Percentiles rank a stretch among this genome's conserved stretches.
Conservation (phyloP, 2,113 vertebrate species). For the Lepus europaeus region DNA sequence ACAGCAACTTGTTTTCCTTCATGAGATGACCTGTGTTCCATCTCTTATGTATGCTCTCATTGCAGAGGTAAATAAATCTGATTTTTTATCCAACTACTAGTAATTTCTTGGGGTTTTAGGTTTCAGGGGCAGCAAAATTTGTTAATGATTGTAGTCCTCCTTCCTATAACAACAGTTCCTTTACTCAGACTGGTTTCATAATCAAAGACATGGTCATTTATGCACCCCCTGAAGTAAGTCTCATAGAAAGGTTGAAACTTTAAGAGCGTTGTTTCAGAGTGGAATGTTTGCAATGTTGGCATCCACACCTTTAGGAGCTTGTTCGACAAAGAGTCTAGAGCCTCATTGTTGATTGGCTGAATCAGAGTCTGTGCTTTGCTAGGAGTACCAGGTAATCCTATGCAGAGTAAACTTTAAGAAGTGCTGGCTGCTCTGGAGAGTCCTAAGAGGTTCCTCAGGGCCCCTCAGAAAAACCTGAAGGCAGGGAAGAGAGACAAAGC, state of each 20-base stretch:
- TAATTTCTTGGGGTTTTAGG: not conserved
- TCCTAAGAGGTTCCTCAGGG: not conserved
- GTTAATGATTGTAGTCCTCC: not conserved
- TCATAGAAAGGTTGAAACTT: not conserved
- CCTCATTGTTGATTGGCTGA: not conserved
- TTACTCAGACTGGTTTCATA: not conserved
- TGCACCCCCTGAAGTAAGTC: not conserved
- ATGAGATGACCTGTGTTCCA: not conserved
- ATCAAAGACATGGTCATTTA: not conserved
- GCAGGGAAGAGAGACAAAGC: not conserved
- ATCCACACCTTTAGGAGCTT: not conserved
- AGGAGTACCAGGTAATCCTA: not conserved
- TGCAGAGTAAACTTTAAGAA: not conserved
- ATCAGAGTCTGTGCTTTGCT: not conserved
- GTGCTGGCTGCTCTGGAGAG: not conserved
- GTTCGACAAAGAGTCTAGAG: not conserved
- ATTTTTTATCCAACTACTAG: not conserved
- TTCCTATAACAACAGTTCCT: not conserved
- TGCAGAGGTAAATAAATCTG: not conserved
- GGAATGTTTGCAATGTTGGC: accelerated
- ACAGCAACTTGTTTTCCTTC: not conserved
- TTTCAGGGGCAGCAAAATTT: not conserved
- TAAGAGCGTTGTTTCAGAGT: not conserved
- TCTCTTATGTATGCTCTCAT: not conserved
- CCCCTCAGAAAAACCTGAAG: not conserved